A percentile compares a stretch with the other conserved stretches of the same genome.
phyloP scores from a whole-genome alignment of 1,140 invertebrate genomes.

The Homarus americanus region DNA sequence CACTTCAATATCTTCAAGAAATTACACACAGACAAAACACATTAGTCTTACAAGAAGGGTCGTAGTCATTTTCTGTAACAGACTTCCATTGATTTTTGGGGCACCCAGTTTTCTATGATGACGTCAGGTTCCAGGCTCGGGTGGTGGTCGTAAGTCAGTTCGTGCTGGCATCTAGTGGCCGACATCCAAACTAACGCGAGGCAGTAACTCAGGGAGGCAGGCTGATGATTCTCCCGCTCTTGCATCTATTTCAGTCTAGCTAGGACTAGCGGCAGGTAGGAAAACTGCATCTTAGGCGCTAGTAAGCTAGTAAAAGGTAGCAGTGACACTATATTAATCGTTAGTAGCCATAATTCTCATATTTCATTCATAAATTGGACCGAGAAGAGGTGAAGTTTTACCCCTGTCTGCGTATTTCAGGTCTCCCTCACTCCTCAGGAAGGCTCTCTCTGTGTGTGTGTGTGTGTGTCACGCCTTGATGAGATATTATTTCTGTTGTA shows the following conservation, averaged over 20 bases:
- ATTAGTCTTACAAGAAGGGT: slow-evolving; percentile 48
- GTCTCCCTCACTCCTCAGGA: too few relatives aligned
- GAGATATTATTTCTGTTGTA: too few relatives aligned
- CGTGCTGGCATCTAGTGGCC: slow-evolving; percentile 72
- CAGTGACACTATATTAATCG: neutral
- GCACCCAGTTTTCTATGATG: slow-evolving; percentile 71
- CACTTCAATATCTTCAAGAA: neutral
- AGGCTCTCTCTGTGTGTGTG: too few relatives aligned
- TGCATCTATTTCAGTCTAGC: neutral
- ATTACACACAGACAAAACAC: neutral
- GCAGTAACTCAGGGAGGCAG: slow-evolving; percentile 58
- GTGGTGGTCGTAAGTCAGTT: slow-evolving; percentile 70
- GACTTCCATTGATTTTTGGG: slow-evolving; percentile 72
- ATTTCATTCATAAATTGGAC: neutral
- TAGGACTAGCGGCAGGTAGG: neutral
- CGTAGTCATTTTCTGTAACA: slow-evolving; percentile 66
- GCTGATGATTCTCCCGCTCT: slow-evolving; percentile 8
- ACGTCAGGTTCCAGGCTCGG: slow-evolving; percentile 63
- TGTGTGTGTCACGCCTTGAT: too few relatives aligned
- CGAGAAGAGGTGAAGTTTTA: neutral
- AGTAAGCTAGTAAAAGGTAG: neutral
- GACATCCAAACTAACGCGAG: slow-evolving; percentile 64
- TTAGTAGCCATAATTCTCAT: too few relatives aligned
- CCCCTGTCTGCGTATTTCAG: too few relatives aligned
- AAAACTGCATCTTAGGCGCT: neutral